These are phyloP conservation scores for Nebria salina DNA, from an alignment of 2,888 invertebrate genomes.

Conservation along the genomic window DNA sequence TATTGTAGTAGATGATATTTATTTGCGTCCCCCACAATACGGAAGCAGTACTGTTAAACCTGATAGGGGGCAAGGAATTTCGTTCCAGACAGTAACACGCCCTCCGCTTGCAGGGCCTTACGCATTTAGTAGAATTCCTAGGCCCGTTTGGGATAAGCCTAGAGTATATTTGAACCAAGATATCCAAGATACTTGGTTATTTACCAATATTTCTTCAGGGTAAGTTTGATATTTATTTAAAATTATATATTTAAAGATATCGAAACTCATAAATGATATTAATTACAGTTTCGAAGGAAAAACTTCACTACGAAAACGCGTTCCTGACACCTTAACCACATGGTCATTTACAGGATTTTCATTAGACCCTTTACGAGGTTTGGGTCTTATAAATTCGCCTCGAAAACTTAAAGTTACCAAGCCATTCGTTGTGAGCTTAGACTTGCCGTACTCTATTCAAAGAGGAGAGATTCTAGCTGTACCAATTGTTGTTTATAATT, in stretches of 20 bases:
- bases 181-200: slow-evolving; percentile 83
- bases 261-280: slow-evolving; percentile 48
- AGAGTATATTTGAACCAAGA: slow-evolving; percentile 80
- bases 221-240: slow-evolving; percentile 58
- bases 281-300: slow-evolving; percentile 67
- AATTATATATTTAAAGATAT: neutral
- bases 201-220: slow-evolving; percentile 83
- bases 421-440: slow-evolving; percentile 85
- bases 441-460: slow-evolving; percentile 88
- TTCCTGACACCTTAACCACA: slow-evolving; percentile 86
- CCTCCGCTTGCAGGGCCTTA: slow-evolving; percentile 89
- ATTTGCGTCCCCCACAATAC: slow-evolving; percentile 60
- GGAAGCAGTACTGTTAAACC: slow-evolving; percentile 62
- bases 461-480: slow-evolving; percentile 90
- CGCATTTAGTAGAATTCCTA: slow-evolving; percentile 88
- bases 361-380: slow-evolving; percentile 77
- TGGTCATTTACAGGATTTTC: slow-evolving; percentile 88
- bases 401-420: slow-evolving; percentile 79
- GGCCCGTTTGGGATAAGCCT: slow-evolving; percentile 81
- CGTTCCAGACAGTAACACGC: slow-evolving; percentile 71
- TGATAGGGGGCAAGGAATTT: slow-evolving; percentile 59
- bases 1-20: slow-evolving; percentile 60
- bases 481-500: slow-evolving; percentile 89
- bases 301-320: slow-evolving; percentile 68
- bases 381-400: slow-evolving; percentile 77